Evolutionary conservation across 2,888 invertebrate genomes (phyloP).

Genomic region (Papilio elwesi): DNA sequence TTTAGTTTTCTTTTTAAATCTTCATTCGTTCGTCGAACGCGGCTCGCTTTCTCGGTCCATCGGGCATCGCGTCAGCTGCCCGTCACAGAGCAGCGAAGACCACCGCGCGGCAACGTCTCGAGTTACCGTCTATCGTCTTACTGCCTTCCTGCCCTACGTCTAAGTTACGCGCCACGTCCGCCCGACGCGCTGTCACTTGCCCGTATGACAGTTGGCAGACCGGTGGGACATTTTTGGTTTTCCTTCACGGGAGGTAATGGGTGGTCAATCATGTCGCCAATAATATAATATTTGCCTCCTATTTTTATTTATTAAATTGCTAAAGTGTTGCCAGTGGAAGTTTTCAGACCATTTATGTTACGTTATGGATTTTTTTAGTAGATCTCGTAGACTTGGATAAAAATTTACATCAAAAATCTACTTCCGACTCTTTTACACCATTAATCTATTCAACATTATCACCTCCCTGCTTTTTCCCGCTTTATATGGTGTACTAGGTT

Average conservation of each 20-base stretch:
- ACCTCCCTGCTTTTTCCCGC: too few species aligned
- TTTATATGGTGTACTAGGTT: too few species aligned
- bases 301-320: constrained; percentile 1
- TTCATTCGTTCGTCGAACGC: constrained; percentile 70
- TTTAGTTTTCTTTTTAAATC: constrained; percentile 57
- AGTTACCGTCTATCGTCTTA: constrained; percentile 81
- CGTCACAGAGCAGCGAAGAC: constrained; percentile 73
- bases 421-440: not conserved
- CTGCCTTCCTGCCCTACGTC: constrained; percentile 71
- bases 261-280: constrained; percentile 35
- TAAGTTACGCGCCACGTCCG: constrained; percentile 79
- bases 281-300: constrained; percentile 22
- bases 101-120: constrained; percentile 75
- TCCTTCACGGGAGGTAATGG: constrained; percentile 51
- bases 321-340: not conserved
- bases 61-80: constrained; percentile 82
- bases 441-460: not conserved
- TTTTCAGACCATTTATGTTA: too few species aligned
- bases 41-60: constrained; percentile 82
- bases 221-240: constrained; percentile 63
- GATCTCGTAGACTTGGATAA: not conserved
- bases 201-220: constrained; percentile 74
- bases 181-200: constrained; percentile 71
- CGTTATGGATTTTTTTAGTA: not conserved
- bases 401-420: not conserved